Evolutionary conservation across 1,140 invertebrate species (phyloP).

Genomic region (Metaphire vulgaris): DNA sequence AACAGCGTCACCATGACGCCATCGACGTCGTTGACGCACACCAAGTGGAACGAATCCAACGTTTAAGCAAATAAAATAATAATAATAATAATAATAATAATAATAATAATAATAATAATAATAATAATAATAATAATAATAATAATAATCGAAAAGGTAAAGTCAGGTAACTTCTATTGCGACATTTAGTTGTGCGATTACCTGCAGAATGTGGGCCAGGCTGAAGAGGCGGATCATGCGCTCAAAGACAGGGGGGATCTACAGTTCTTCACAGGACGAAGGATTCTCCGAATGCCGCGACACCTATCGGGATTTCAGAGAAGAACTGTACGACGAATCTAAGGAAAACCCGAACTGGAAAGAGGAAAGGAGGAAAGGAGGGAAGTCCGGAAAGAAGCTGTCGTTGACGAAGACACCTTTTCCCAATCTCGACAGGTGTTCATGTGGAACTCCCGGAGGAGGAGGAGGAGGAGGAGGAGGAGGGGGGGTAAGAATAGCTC

Average conservation of each 20-base stretch:
- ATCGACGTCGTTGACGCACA: too few species aligned
- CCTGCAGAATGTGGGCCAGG: neutral
- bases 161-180: too few species aligned
- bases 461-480: conserved; percentile 10
- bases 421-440: conserved; percentile 18
- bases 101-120: too few species aligned
- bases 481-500: conserved; percentile 17
- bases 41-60: too few species aligned
- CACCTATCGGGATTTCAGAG: neutral
- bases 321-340: neutral
- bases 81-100: too few species aligned
- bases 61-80: too few species aligned
- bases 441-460: conserved; percentile 8
- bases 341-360: neutral
- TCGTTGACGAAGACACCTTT: neutral
- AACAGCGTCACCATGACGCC: too few species aligned
- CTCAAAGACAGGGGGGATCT: neutral
- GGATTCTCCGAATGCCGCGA: neutral
- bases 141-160: too few species aligned
- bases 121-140: too few species aligned
- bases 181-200: too few species aligned
- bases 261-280: neutral
- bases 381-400: neutral
- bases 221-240: neutral
- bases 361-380: neutral